phyloP scores from a whole-genome alignment of 2,113 vertebrate genomes.

The Catharus minimus region DNA sequence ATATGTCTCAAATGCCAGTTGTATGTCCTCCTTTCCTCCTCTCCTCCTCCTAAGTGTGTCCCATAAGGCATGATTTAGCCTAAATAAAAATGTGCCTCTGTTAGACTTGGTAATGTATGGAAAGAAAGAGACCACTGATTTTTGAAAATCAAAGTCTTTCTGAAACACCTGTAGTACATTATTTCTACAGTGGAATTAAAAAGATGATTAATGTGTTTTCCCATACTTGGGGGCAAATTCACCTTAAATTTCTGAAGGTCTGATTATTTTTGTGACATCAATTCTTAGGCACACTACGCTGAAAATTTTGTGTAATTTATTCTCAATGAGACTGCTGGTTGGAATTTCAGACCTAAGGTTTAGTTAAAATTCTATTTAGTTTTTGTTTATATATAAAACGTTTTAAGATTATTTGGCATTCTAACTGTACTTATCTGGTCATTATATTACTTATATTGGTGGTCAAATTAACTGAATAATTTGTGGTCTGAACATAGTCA shows the following conservation, averaged over 20 bases:
- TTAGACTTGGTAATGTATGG: neutral
- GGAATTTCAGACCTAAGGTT: neutral
- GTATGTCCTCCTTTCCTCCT: constrained; percentile 20
- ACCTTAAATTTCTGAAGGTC: neutral
- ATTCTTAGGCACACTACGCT: neutral
- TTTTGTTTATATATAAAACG: neutral
- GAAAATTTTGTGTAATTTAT: neutral
- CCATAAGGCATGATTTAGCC: constrained; percentile 26
- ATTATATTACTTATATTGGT: neutral
- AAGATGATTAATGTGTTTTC: neutral
- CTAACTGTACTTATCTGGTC: neutral
- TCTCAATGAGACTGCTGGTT: neutral
- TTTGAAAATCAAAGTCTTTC: neutral
- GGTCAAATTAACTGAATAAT: neutral
- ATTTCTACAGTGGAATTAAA: neutral
- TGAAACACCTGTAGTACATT: neutral
- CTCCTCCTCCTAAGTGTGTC: constrained; percentile 10
- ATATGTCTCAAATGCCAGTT: constrained; percentile 53
- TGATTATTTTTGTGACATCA: neutral
- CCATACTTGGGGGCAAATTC: neutral
- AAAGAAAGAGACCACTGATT: neutral
- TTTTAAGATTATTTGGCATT: neutral
- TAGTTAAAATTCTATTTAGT: neutral
- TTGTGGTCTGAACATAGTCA: neutral
- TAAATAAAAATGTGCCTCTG: constrained; percentile 16